These are phyloP conservation scores for Periplaneta americana DNA, from an alignment of 1,140 invertebrate species.

Conservation along the genomic window DNA sequence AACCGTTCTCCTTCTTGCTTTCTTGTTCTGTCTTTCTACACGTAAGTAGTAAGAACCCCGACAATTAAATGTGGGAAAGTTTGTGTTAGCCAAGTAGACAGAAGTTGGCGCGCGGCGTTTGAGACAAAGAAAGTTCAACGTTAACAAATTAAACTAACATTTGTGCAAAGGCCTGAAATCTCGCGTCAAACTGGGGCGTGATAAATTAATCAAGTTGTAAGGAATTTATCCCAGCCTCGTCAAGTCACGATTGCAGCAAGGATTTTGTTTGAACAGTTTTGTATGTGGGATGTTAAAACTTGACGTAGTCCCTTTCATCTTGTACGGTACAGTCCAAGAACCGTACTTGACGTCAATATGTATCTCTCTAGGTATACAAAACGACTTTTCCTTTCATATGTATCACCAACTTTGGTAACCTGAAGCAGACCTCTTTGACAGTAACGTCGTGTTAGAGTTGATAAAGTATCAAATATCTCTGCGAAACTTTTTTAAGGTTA, in stretches of 20 bases:
- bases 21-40: too few relatives aligned
- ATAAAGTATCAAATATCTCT: too few relatives aligned
- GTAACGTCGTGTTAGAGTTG: too few relatives aligned
- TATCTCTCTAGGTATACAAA: too few relatives aligned
- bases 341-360: background rate
- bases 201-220: background rate
- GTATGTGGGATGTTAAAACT: background rate
- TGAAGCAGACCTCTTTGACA: too few relatives aligned
- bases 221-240: background rate
- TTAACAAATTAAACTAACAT: background rate
- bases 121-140: background rate
- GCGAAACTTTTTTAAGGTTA: too few relatives aligned
- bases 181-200: background rate
- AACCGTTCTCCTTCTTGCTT: too few relatives aligned
- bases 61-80: too few relatives aligned
- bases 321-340: background rate
- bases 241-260: background rate
- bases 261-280: background rate
- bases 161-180: background rate
- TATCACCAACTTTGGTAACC: too few relatives aligned
- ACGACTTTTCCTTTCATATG: too few relatives aligned
- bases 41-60: background rate
- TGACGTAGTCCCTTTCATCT: too few relatives aligned
- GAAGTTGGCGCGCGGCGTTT: background rate
- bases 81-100: background rate